Percentiles rank a stretch among this genome's conserved stretches.
phyloP scores from a whole-genome alignment of 2,888 invertebrate genomes.

The Pseudeuparius sepicola region DNA sequence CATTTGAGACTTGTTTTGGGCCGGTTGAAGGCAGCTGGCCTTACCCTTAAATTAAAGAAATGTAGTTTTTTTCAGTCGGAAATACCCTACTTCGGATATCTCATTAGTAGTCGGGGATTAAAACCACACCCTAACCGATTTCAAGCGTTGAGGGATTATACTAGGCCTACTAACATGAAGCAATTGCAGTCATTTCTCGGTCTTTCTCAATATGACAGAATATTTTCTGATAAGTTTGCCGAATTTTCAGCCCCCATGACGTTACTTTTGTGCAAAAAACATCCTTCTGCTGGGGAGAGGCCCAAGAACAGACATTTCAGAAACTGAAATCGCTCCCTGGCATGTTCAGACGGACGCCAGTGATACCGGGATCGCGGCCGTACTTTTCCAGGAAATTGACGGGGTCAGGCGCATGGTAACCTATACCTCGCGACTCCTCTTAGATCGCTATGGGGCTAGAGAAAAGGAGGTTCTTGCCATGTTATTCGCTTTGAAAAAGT shows the following conservation, averaged over 20 bases:
- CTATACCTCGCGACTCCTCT: conserved; percentile 2
- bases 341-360: conserved; percentile 10
- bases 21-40: conserved; percentile 15
- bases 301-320: conserved; percentile 8
- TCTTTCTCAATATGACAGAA: conserved; percentile 16
- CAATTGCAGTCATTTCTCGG: conserved; percentile 18
- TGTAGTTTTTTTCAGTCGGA: conserved; percentile 20
- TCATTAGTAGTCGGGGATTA: conserved; percentile 19
- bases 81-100: conserved; percentile 22
- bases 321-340: conserved; percentile 8
- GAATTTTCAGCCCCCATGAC: conserved; percentile 3
- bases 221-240: conserved; percentile 9
- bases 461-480: conserved; percentile 1
- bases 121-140: conserved; percentile 19
- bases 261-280: conserved; percentile 6
- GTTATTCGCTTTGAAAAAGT: not conserved
- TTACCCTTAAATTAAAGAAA: conserved; percentile 23
- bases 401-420: not conserved
- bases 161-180: too few relatives aligned
- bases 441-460: conserved; percentile 1
- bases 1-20: conserved; percentile 18
- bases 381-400: conserved; percentile 3
- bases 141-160: conserved; percentile 16
- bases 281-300: conserved; percentile 6
- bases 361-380: conserved; percentile 7